A percentile compares a stretch with the other conserved stretches of the same genome.
Evolutionary conservation across 1,140 invertebrate species (phyloP).

Genomic region (Procambarus virginalis): DNA sequence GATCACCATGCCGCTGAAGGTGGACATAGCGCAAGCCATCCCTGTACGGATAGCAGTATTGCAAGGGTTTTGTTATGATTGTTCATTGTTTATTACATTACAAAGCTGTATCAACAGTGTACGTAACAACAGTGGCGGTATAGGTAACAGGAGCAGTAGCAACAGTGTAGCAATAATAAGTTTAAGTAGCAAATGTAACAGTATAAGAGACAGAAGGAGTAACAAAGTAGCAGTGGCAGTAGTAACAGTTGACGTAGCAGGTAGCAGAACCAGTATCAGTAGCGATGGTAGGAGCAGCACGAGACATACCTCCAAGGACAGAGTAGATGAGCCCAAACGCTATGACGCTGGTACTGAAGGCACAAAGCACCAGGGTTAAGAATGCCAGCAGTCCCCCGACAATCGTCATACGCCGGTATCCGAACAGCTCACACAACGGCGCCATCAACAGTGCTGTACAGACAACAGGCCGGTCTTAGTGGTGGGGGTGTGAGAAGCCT

Average conservation of each 20-base stretch:
- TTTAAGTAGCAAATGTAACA: no score
- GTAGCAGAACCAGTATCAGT: not conserved
- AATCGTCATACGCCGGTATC: constrained; percentile 22
- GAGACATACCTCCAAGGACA: constrained; percentile 38
- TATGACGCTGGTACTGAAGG: constrained; percentile 29
- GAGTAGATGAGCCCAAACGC: constrained; percentile 30
- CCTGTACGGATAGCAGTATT: not conserved
- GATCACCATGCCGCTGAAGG: constrained; percentile 35
- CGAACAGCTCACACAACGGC: constrained; percentile 45
- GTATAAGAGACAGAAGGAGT: no score
- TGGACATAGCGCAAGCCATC: constrained; percentile 22
- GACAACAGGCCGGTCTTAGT: no score
- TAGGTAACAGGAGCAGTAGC: no score
- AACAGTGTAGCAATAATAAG: no score
- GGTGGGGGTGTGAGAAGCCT: no score
- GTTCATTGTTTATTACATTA: no score
- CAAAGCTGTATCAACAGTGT: no score
- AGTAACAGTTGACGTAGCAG: not conserved
- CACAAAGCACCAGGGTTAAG: constrained; percentile 26
- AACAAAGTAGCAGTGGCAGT: not conserved
- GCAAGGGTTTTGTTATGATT: no score
- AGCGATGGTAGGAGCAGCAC: not conserved
- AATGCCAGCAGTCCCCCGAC: constrained; percentile 31
- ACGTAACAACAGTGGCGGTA: no score
- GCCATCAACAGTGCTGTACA: constrained; percentile 32